Conservation (phyloP, 2,113 vertebrate genomes). For the Onychostruthus taczanowskii region DNA sequence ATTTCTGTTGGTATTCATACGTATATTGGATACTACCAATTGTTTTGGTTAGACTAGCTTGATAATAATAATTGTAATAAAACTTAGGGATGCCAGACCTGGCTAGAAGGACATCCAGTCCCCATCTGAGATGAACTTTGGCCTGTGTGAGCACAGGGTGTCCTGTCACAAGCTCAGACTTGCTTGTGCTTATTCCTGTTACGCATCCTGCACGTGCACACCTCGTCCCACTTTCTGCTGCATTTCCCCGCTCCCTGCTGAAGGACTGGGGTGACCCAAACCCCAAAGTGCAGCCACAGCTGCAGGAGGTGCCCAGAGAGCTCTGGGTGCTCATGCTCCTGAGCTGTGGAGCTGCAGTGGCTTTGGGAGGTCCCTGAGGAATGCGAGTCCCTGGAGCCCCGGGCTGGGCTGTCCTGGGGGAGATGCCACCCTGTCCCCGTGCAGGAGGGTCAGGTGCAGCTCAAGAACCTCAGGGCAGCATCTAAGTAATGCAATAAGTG, state of each 20-base stretch:
- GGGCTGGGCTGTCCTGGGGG: background rate
- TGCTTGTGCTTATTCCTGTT: background rate
- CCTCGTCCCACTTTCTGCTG: background rate
- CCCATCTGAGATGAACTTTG: background rate
- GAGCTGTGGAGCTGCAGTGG: background rate
- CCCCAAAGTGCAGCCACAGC: background rate
- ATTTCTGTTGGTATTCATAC: background rate
- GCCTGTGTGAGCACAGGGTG: rapidly evolving
- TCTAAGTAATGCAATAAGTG: rapidly evolving
- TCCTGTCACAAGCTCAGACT: background rate
- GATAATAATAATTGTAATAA: background rate
- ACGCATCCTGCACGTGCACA: rapidly evolving
- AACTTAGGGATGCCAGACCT: background rate
- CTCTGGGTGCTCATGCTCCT: background rate
- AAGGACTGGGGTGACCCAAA: background rate
- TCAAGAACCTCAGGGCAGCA: background rate
- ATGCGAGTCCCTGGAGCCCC: background rate
- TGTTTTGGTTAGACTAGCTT: background rate
- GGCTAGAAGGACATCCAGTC: background rate
- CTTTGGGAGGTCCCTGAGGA: background rate
- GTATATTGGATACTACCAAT: background rate
- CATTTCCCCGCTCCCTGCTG: background rate
- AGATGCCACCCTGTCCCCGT: rapidly evolving
- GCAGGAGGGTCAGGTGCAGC: background rate
- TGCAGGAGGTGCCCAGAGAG: background rate